Percentiles rank a stretch among this genome's conserved stretches.
phyloP scores from a whole-genome alignment of 2,797 vertebrate genomes.

The Smutsia temminckii region DNA sequence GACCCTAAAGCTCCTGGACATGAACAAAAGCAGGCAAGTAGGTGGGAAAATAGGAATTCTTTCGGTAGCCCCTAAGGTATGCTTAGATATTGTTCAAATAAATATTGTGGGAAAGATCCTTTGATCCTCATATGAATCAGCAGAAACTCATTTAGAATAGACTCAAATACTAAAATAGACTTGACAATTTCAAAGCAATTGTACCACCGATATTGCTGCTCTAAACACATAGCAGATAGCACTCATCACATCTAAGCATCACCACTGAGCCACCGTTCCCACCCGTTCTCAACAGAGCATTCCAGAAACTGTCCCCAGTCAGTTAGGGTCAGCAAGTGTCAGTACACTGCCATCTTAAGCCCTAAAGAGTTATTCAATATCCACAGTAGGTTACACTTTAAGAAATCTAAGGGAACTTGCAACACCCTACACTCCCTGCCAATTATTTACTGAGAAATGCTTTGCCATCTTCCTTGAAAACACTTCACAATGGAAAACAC shows the following conservation, averaged over 20 bases:
- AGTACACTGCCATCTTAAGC: background rate
- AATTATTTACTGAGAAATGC: background rate
- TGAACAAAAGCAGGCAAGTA: background rate
- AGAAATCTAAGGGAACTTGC: background rate
- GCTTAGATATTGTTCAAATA: background rate
- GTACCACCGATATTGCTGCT: background rate
- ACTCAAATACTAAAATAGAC: background rate
- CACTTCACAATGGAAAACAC: background rate
- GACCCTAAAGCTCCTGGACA: background rate
- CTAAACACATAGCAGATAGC: background rate
- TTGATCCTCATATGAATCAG: background rate
- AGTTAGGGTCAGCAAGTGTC: background rate
- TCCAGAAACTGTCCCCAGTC: background rate
- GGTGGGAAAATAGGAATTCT: background rate
- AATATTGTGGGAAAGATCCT: background rate
- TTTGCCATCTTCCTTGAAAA: background rate
- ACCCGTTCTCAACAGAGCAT: background rate
- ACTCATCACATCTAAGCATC: background rate
- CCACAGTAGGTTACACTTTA: background rate
- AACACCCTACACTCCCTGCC: background rate
- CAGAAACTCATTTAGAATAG: background rate
- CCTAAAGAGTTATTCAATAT: background rate
- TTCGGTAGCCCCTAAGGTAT: background rate
- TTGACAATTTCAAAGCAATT: background rate
- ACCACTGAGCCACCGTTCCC: background rate